Conservation (phyloP, 64 coral and sea anemone species). For the Trachythela sp. region DNA sequence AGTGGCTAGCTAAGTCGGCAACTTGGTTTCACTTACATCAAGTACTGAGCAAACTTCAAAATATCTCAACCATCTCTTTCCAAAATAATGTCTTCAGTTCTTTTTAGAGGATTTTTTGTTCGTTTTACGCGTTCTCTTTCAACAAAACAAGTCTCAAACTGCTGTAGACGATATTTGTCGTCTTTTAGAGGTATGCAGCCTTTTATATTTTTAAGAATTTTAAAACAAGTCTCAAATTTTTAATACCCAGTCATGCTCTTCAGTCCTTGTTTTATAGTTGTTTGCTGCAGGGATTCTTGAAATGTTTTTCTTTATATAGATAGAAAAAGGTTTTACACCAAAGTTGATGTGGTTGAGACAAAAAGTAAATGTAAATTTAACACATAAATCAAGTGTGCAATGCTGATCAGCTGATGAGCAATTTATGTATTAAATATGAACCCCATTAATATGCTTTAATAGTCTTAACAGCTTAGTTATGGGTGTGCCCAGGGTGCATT, state of each 20-base stretch:
- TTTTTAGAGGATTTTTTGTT: neutral
- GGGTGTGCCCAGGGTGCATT: too few species aligned
- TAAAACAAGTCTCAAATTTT: neutral
- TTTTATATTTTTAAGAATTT: neutral
- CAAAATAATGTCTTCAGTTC: neutral
- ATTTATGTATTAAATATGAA: too few species aligned
- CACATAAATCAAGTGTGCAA: too few species aligned
- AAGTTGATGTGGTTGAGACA: conserved; percentile 8
- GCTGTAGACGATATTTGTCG: neutral
- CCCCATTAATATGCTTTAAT: too few species aligned
- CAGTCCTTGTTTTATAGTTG: too few species aligned
- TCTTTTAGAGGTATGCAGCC: conserved; percentile 10
- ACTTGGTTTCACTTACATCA: neutral
- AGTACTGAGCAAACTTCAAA: neutral
- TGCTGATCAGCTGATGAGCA: too few species aligned
- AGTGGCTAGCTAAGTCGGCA: neutral
- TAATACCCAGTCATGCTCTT: too few species aligned
- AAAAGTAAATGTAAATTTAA: neutral
- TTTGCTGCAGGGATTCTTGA: neutral
- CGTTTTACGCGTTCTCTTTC: neutral
- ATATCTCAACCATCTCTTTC: neutral
- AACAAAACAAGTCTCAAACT: neutral
- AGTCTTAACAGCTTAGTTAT: too few species aligned
- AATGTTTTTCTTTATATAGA: neutral
- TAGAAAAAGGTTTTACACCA: conserved; percentile 16